Percentiles rank a stretch among this genome's conserved stretches.
Conservation (phyloP, 2,113 vertebrate species). For the Dromaius novaehollandiae region DNA sequence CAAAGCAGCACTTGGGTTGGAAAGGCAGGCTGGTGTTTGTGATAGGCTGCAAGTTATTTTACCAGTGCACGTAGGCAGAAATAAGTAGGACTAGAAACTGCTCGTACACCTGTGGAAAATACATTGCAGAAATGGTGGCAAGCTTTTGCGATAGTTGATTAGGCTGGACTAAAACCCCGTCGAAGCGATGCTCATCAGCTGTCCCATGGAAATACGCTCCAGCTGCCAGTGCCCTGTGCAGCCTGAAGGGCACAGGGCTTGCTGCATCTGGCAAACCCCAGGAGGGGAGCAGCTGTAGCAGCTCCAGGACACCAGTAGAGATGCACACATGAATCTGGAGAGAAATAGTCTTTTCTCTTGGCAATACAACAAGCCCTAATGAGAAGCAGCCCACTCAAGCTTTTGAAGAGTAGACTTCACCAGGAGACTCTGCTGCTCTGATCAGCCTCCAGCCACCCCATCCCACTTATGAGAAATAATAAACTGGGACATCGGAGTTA, state of each 20-base stretch:
- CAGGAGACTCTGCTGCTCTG: constrained; percentile 46
- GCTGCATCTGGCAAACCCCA: constrained; percentile 22
- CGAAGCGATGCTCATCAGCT: not conserved
- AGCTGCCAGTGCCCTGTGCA: not conserved
- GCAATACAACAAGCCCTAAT: constrained; percentile 30
- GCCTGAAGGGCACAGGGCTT: not conserved
- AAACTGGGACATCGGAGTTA: not conserved
- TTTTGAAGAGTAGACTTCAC: constrained; percentile 55
- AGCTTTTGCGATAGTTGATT: not conserved
- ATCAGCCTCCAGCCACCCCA: constrained; percentile 54
- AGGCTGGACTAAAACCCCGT: not conserved
- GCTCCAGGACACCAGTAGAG: not conserved
- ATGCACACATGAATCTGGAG: not conserved
- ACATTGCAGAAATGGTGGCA: not conserved
- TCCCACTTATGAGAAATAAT: constrained; percentile 47
- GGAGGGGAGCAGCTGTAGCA: not conserved
- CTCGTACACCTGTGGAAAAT: not conserved
- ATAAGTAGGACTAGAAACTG: not conserved
- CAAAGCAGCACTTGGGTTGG: not conserved
- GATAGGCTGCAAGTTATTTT: not conserved
- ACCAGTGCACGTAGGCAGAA: not conserved
- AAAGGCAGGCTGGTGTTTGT: not conserved
- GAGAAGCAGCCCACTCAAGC: constrained; percentile 36
- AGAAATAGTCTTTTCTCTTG: constrained; percentile 33
- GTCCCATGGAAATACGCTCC: not conserved